phyloP scores from a whole-genome alignment of 2,113 vertebrate species.

The Leucosticte australis region DNA sequence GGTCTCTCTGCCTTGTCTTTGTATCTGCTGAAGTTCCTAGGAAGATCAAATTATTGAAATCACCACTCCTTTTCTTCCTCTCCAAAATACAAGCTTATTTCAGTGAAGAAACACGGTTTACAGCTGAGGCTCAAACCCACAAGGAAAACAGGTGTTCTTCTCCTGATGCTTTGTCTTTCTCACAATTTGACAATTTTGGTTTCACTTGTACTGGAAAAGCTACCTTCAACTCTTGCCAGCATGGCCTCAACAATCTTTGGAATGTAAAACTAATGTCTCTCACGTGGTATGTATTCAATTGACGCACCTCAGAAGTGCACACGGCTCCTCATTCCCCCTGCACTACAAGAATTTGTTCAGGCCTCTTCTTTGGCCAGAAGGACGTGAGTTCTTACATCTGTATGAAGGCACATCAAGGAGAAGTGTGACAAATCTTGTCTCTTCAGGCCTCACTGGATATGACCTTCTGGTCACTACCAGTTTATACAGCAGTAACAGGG shows the following conservation, averaged over 20 bases:
- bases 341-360: neutral
- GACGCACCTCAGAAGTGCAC: neutral
- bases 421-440: neutral
- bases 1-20: neutral
- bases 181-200: neutral
- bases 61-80: neutral
- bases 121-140: neutral
- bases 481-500: neutral
- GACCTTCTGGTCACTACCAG: neutral
- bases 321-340: neutral
- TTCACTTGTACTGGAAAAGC: neutral
- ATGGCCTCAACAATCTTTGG: neutral
- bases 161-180: neutral
- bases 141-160: neutral
- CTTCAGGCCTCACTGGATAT: neutral
- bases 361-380: neutral
- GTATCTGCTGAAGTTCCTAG: neutral
- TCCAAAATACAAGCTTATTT: neutral
- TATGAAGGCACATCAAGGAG: neutral
- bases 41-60: neutral
- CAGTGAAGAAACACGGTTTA: neutral
- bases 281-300: rapidly evolving
- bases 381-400: neutral
- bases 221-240: neutral
- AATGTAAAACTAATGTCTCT: neutral